These are phyloP conservation scores for Euphonia xanthogaster DNA, from an alignment of 2,797 vertebrate species.

Conservation along the genomic window DNA sequence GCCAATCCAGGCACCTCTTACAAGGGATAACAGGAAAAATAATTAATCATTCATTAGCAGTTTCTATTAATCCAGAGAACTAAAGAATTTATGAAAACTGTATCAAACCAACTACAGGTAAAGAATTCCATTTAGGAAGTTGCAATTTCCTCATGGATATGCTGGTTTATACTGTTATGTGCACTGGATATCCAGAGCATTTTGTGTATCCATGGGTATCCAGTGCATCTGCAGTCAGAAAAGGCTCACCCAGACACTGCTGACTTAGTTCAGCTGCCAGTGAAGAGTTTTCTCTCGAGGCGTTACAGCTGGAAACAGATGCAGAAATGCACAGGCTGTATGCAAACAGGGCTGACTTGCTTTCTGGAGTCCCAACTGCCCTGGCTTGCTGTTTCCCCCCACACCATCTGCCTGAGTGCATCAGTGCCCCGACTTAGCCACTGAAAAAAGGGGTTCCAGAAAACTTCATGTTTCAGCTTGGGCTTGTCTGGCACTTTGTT, in stretches of 20 bases:
- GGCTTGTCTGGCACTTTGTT: background rate
- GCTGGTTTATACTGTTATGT: fast-evolving
- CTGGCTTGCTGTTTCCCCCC: background rate
- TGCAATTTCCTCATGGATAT: background rate
- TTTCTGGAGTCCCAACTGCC: background rate
- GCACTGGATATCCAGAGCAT: background rate
- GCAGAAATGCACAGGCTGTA: background rate
- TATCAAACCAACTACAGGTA: background rate
- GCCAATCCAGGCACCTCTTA: background rate
- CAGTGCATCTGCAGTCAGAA: background rate
- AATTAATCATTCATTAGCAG: background rate
- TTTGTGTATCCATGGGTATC: background rate
- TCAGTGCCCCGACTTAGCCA: background rate
- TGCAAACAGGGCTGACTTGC: background rate
- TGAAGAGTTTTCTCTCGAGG: background rate
- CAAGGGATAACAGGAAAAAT: background rate
- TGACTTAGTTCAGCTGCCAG: background rate
- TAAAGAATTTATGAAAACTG: background rate
- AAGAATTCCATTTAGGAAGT: background rate
- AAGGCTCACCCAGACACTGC: background rate
- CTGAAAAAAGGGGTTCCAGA: background rate
- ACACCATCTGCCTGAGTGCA: background rate
- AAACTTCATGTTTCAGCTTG: background rate
- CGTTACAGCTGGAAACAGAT: background rate
- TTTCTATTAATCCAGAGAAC: background rate